phyloP scores from a whole-genome alignment of 2,888 invertebrate species.

The Axea sp. region DNA sequence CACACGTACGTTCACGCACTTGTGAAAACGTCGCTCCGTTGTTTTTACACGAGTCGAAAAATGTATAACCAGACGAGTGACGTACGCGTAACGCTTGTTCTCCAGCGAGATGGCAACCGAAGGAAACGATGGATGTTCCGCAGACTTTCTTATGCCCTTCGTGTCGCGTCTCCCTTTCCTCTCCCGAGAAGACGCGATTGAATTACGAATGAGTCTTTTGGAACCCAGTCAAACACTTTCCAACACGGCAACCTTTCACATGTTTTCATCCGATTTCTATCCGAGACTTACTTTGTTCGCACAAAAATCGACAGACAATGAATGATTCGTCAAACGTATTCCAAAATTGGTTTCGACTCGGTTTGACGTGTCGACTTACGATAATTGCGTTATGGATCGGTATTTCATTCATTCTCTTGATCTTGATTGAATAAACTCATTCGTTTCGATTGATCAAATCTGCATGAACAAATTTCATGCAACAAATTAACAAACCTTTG shows the following conservation, averaged over 20 bases:
- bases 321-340: too few relatives aligned
- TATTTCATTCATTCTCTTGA: too few relatives aligned
- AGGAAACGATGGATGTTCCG: conserved; percentile 8
- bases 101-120: neutral
- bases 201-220: conserved; percentile 67
- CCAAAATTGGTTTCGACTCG: too few relatives aligned
- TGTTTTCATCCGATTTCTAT: too few relatives aligned
- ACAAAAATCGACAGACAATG: too few relatives aligned
- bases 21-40: conserved; percentile 7
- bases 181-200: conserved; percentile 67
- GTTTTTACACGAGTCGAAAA: conserved; percentile 18
- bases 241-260: neutral
- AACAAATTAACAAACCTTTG: too few relatives aligned
- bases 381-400: too few relatives aligned
- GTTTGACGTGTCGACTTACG: too few relatives aligned
- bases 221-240: neutral
- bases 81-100: conserved; percentile 16
- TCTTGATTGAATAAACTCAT: too few relatives aligned
- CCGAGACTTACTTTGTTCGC: too few relatives aligned
- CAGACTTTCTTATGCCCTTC: conserved; percentile 68
- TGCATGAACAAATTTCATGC: too few relatives aligned
- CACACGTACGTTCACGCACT: conserved; percentile 1
- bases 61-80: neutral
- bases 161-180: conserved; percentile 73
- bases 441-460: too few relatives aligned